Conservation (phyloP, 92 coral and sea anemone species). For the Zoanthus gigantus region DNA sequence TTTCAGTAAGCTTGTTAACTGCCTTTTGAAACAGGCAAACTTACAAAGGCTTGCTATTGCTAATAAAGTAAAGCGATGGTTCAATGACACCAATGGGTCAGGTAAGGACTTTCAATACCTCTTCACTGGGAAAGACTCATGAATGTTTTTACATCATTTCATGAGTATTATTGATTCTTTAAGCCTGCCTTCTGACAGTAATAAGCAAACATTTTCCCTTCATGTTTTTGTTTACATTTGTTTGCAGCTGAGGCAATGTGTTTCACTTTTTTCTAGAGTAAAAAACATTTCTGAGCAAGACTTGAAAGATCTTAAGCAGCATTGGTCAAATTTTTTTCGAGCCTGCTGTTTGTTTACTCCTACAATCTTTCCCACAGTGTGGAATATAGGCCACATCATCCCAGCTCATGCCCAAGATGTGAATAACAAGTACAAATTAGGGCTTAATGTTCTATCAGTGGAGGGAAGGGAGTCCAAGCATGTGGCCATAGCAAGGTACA, state of each 20-base stretch:
- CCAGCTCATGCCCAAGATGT: constrained; percentile 58
- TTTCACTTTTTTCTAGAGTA: constrained; percentile 33
- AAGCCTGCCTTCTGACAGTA: constrained; percentile 3
- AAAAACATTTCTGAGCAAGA: neutral
- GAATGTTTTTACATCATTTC: constrained; percentile 39
- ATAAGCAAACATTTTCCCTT: constrained; percentile 24
- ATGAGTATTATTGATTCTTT: constrained; percentile 44
- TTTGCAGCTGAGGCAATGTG: constrained; percentile 31
- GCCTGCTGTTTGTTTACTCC: constrained; percentile 28
- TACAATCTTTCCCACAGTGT: constrained; percentile 25
- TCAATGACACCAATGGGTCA: constrained; percentile 57
- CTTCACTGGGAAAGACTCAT: constrained; percentile 45
- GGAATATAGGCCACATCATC: constrained; percentile 41
- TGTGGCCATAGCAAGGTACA: constrained; percentile 52
- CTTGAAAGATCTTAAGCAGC: constrained; percentile 12
- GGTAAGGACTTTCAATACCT: constrained; percentile 52
- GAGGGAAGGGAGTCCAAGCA: constrained; percentile 75
- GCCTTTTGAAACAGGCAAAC: constrained; percentile 63
- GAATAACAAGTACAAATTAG: constrained; percentile 62
- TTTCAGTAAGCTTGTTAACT: constrained; percentile 69
- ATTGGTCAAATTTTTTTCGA: constrained; percentile 33
- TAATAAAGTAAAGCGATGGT: constrained; percentile 69
- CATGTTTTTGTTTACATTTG: constrained; percentile 33
- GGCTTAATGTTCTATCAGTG: constrained; percentile 70
- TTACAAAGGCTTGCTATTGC: constrained; percentile 72